Base-by-base conservation (phyloP, 2,888 invertebrate species). In the Masnerella sp. region DNA sequence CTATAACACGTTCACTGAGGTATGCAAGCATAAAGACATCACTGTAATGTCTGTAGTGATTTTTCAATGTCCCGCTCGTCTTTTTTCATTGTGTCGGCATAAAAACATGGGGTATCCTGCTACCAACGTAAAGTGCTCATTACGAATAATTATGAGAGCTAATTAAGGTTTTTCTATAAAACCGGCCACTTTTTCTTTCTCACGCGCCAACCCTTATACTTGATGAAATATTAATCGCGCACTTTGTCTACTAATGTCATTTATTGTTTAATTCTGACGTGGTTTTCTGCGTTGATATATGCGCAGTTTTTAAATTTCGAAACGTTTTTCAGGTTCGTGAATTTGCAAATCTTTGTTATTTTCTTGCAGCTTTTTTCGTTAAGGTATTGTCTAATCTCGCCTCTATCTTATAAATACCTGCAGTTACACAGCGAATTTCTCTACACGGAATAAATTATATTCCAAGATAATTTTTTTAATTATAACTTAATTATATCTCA, bases 81-180 rank as follows among this genome's bases (percentile, higher is more conserved):
- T 56, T 56, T 72, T 65, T 65, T 45, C 47, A 65, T 42, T 32
- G 65, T 52, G 58, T 54, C 20, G 59, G 45, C 9, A 40, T 54
- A 67, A 72, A 71, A 72, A 72, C 65, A 72, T 22, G 7, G 42
- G 32, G 36, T 65, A 47, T 65, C 71, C 65, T 36, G 51, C 65
- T 59, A 34, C 38, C 62, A 47, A 32, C 56, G 64, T 54, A 65
- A 65, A 71, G 58, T 59, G 52, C 72, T 72, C 72, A 61, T 72
- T 67, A 72, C 47, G 72, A 72, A 67, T 72, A 72, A 72, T 72
- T 72, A 67, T 72, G 72, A 72, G 72, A 65, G 45, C 59, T 72
- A 72, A 72, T 72, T 72, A 72, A 65, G 72, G 52, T 59, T 72
- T 69, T 62, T 61, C 38, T 62, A 28, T 42, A 45, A 34, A 47